A percentile compares a stretch with the other conserved stretches of the same genome.
Evolutionary conservation across 2,797 vertebrate genomes (phyloP).

Genomic region (Muscicapa striata): DNA sequence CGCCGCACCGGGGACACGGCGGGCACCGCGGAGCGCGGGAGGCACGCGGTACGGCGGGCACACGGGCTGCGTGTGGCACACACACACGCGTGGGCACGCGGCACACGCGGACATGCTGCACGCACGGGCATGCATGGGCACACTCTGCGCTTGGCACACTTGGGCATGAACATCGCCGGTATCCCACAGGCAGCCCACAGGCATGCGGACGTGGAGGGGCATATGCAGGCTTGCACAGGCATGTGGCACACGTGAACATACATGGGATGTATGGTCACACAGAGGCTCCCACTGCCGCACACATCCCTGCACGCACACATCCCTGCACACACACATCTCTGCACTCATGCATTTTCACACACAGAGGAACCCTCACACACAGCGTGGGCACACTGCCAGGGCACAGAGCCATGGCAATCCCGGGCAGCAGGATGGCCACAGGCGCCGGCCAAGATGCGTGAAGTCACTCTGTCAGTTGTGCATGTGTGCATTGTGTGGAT

Average conservation of each 20-base stretch:
- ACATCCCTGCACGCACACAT: fast-evolving
- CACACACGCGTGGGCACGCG: background rate
- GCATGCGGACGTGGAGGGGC: background rate
- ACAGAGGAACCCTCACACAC: fast-evolving
- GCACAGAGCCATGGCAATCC: background rate
- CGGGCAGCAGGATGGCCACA: fast-evolving
- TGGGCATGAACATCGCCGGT: background rate
- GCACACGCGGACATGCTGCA: background rate
- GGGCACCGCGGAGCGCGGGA: background rate
- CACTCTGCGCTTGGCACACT: background rate
- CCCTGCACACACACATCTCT: fast-evolving
- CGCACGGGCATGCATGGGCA: background rate
- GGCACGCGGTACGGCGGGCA: background rate
- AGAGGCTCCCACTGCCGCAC: background rate
- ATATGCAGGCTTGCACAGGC: background rate
- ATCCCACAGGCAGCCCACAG: background rate
- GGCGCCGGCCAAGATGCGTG: fast-evolving
- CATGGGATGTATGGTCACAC: fast-evolving
- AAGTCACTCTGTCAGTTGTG: background rate
- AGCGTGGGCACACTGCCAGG: fast-evolving
- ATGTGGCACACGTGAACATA: fast-evolving
- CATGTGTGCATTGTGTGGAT: background rate
- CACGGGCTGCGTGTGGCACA: background rate
- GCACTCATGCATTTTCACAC: fast-evolving
- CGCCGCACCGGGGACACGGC: background rate